Evolutionary conservation across 2,888 invertebrate genomes (phyloP).

Genomic region (Tetramorium bicarinatum): DNA sequence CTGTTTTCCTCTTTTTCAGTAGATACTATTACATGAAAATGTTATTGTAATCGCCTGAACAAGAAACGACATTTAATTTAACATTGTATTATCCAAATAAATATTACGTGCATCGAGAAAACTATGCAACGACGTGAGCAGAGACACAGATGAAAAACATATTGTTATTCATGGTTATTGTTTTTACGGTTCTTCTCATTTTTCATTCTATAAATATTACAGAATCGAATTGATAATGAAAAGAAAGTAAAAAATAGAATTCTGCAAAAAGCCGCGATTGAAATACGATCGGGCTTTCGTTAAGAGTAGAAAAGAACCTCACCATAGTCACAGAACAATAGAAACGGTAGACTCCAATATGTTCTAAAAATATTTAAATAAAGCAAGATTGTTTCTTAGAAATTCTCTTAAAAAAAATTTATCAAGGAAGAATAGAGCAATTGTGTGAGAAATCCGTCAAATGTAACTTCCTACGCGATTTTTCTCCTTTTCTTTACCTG

Average conservation of each 20-base stretch:
- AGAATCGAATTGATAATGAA: background rate
- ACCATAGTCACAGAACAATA: background rate
- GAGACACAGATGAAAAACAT: background rate
- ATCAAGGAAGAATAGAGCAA: background rate
- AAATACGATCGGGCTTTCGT: background rate
- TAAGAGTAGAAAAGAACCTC: background rate
- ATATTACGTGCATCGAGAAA: background rate
- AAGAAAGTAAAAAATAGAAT: constrained; percentile 10
- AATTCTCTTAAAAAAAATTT: background rate
- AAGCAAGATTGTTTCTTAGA: background rate
- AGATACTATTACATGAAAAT: background rate
- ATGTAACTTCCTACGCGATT: background rate
- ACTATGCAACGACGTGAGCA: background rate
- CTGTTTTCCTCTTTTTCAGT: background rate
- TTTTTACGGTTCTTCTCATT: background rate
- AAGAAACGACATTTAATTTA: background rate
- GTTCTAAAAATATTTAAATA: background rate
- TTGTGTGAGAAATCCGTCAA: background rate
- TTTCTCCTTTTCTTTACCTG: background rate
- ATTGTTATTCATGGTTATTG: background rate
- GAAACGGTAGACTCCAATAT: background rate
- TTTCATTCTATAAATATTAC: background rate
- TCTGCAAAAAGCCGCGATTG: too few species aligned
- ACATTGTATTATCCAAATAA: background rate
- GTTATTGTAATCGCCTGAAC: background rate